Evolutionary conservation across 2,888 invertebrate genomes (phyloP), one percentile per base, ranked within the genome.

Genomic region (Ametastegia equiseti): DNA sequence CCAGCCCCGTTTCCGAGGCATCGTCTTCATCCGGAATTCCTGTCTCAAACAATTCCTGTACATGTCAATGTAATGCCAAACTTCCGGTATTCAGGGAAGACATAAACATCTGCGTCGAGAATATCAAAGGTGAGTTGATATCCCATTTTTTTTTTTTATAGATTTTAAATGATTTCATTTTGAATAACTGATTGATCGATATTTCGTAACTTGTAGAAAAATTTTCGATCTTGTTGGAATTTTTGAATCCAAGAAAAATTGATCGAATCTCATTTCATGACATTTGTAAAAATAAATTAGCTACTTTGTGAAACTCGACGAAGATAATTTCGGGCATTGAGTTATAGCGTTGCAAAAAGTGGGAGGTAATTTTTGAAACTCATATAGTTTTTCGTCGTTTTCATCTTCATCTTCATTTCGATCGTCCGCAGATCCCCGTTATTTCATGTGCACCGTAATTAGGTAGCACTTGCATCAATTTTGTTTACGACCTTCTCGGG

Each of bases 41-140:
- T 27, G 82, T 82, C 39, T 91, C 92, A 15, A 92, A 90, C 73
- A 92, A 90, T 79, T 91, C 93, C 47, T 97, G 97, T 92, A 94
- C 94, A 45, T 97, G 97, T 92, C 95, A 95, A 81, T 97, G 97
- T 89, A 95, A 96, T 84, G 93, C 94, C 78, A 95, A 95, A 85
- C 93, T 96, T 83, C 96, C 96, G 5, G 95, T 96, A 80, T 97
- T 96, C 93, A 94, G 97, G 83, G 97, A 97, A 91, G 97, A 97
- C 92, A 93, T 96, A 84, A 95, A 95, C 86, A 95, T 97, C 85
- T 97, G 97, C 92, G 97, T 97, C 84, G 96, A 97, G 90, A 96
- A 97, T 89, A 94, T 97, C 86, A 95, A 96, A 92, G 97, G 97
- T 97, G 91, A 93, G 94, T 90, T 27, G 36, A 81, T 63, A 2